Evolutionary conservation across 1,140 invertebrate genomes (phyloP).

Genomic region (Drosophila eugracilis): DNA sequence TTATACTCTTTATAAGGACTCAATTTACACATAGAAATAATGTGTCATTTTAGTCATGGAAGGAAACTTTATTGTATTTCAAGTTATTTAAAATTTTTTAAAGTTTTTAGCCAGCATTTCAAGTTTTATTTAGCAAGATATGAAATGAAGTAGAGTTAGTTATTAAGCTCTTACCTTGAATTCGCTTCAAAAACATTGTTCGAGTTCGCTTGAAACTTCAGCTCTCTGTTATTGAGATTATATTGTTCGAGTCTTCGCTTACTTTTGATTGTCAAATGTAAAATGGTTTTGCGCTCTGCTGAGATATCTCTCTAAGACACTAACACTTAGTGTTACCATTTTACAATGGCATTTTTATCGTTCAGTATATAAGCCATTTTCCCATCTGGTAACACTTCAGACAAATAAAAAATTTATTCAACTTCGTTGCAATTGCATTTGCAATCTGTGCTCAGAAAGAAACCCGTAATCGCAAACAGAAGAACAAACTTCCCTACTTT

Average conservation of each 20-base stretch:
- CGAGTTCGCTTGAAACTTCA: background rate
- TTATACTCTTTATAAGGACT: background rate
- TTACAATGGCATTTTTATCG: too few relatives aligned
- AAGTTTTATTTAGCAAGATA: too few relatives aligned
- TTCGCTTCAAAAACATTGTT: too few relatives aligned
- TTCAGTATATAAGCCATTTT: background rate
- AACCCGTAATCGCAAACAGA: constrained; percentile 9
- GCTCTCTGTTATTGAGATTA: background rate
- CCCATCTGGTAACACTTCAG: background rate
- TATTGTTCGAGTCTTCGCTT: background rate
- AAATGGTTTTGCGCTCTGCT: background rate
- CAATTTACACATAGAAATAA: too few relatives aligned
- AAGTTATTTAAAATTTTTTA: too few relatives aligned
- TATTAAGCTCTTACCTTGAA: too few relatives aligned
- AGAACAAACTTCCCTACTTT: background rate
- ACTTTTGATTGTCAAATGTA: background rate
- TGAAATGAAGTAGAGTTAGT: too few relatives aligned
- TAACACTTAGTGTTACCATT: too few relatives aligned
- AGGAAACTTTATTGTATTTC: too few relatives aligned
- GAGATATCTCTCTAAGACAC: background rate
- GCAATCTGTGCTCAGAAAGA: constrained; percentile 11
- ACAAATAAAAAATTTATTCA: constrained; percentile 14
- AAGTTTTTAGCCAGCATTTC: too few relatives aligned
- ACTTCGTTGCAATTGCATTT: constrained; percentile 31
- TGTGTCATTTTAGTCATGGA: too few relatives aligned